Conservation (phyloP, 2,888 invertebrate species). For the Caenorhabditis zanzibari region DNA sequence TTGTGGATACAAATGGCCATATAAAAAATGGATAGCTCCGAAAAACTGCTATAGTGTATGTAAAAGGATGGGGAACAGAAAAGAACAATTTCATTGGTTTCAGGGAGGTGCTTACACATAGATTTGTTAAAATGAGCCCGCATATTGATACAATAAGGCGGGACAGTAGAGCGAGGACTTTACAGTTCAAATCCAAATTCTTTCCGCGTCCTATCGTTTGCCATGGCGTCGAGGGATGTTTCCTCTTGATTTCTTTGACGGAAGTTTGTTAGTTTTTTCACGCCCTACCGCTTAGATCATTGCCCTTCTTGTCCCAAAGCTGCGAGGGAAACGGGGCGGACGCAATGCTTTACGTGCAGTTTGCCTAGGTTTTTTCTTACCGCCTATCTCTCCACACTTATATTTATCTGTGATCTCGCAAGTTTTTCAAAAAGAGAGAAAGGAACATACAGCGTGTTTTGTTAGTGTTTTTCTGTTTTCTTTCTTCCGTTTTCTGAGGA, state of each 20-base stretch:
- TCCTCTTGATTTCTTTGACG: constrained; percentile 22
- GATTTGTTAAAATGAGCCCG: no score
- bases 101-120: neutral
- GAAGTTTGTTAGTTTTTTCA: constrained; percentile 39
- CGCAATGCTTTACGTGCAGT: constrained; percentile 53
- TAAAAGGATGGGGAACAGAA: neutral
- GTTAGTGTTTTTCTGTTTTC: constrained; percentile 37
- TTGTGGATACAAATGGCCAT: constrained; percentile 15
- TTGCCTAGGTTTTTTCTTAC: constrained; percentile 32
- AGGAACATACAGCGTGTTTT: constrained; percentile 32
- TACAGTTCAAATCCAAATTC: neutral
- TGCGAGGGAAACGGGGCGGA: constrained; percentile 17
- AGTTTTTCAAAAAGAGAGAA: constrained; percentile 8
- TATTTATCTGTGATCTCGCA: constrained; percentile 29
- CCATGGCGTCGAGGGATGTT: neutral
- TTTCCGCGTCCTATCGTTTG: neutral
- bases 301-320: constrained; percentile 11
- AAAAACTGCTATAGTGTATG: constrained; percentile 8
- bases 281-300: constrained; percentile 29
- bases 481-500: neutral
- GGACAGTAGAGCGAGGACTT: no score
- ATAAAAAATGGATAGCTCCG: neutral
- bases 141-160: no score
- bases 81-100: neutral
- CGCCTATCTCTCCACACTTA: constrained; percentile 20